Base-by-base conservation (phyloP, 2,888 invertebrate genomes). In the Amiota minor region DNA sequence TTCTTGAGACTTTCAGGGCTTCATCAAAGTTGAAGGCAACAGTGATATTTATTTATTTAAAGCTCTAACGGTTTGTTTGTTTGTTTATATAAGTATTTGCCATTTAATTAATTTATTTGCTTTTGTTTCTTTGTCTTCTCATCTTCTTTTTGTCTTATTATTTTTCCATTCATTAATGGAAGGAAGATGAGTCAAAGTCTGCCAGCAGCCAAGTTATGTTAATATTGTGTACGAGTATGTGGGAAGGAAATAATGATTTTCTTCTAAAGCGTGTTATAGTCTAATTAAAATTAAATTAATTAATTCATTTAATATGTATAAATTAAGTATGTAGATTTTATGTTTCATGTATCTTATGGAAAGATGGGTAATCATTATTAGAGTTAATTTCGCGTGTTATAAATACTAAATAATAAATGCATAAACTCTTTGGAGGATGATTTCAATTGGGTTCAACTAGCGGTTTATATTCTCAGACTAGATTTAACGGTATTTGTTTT, bases 191-290 rank as follows among this genome's bases (percentile, higher is more conserved):
- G 71, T 62, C 72, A 56, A 74, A 65, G 20, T 35, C 14, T 3
- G 35, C 2, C 11, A 23, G 20, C 18, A 16, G 9, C 4, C 35
- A 55, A 74, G 71, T 70, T 77, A 80, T 79, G 81, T 67, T 82
- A 81, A 83, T 81, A 79, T 80, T 81, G n/a, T n/a, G n/a, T n/a
- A n/a, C n/a, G n/a, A n/a, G n/a, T n/a, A 84, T 82, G 83, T 83
- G 83, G 79, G 83, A 83, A 85, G 79, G 83, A 83, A 85, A 74
- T 75, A 61, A 68, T 74, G 72, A 6, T 35, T 35, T 35, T 35
- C 35, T 35, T 35, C 35, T 35, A 68, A 69, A 73, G 75, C 62
- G 78, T 76, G 74, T 71, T 35, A 35, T 35, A 35, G 35, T 35
- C 35, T 35, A 35, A 35, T 64, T 64, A 46, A 64, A 16, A 12